Base-by-base conservation (phyloP, 2,888 invertebrate species). In the Pyrrhosoma nymphula region DNA sequence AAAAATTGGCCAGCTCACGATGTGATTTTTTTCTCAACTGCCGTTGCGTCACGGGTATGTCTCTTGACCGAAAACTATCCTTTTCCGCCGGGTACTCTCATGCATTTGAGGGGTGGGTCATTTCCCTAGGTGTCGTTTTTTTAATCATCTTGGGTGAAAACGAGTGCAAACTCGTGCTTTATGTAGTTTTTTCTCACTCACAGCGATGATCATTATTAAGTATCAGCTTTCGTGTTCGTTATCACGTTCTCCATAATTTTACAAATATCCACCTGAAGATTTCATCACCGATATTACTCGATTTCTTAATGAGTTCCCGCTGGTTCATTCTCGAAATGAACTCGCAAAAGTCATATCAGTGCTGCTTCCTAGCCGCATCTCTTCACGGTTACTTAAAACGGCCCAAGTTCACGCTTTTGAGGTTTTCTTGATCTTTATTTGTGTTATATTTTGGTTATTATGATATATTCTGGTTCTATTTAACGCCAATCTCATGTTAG, bases 1-100 rank as follows among this genome's bases (percentile, higher is more conserved):
- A 82, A 82, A 82, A 82, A 82, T 82, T 82, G 82, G 30, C 82
- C 35, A 16, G 30, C 14, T 82, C 82, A 82, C 82, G 82, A 82
- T 82, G 30, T 82, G 60, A 6, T 82, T 35, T 82, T 82, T 82
- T 35, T 35, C 3, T 0, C 35, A 82, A 82, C 82, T 82, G 4
- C 4, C 30, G 82, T 82, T 16, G 82, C 30, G 30, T 35, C 12
- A 14, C 14, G 35, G 35, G 69, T 0, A 69, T 69, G 26, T 69
- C 0, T n/a, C 69, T 69, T 35, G 0, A 16, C 26, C 35, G 30
- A 82, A 82, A 69, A 26, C 69, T 69, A 69, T 69, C n/a, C 23
- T 69, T 69, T 69, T 69, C 69, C 69, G 10, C 69, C 69, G 26
- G 69, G 47, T 47, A 4, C 8, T 47, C n/a, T n/a, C n/a, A n/a